Evolutionary conservation across 1,140 invertebrate species (phyloP).

Genomic region (Telenomus remus): DNA sequence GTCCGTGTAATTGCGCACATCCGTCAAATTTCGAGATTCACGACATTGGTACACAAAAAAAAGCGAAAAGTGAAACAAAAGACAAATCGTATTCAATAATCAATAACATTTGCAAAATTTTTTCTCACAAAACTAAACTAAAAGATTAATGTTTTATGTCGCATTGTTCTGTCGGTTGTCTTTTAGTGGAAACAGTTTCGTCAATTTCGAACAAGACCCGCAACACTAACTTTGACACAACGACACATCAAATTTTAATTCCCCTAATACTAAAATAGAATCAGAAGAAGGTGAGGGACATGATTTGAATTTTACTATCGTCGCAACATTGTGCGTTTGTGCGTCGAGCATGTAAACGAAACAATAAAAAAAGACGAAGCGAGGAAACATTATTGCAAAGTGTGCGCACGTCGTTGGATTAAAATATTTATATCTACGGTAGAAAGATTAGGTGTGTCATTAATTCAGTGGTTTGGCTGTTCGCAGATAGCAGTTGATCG

Average conservation of each 20-base stretch:
- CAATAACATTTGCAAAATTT: no score
- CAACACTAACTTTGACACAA: no score
- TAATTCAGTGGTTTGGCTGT: slow-evolving; percentile 39
- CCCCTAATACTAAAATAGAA: neutral
- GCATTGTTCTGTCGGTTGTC: no score
- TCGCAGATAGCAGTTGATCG: slow-evolving; percentile 41
- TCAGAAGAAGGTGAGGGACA: neutral
- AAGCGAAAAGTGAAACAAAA: neutral
- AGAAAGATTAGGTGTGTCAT: slow-evolving; percentile 46
- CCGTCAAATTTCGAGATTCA: slow-evolving; percentile 56
- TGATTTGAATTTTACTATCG: slow-evolving; percentile 11
- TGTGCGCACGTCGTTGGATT: slow-evolving; percentile 47
- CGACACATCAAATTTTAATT: no score
- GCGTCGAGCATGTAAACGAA: slow-evolving; percentile 31
- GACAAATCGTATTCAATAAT: slow-evolving; percentile 18
- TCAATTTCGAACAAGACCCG: no score
- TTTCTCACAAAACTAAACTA: no score
- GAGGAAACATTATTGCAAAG: slow-evolving; percentile 45
- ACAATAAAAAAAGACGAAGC: slow-evolving; percentile 37
- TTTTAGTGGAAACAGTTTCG: no score
- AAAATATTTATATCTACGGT: slow-evolving; percentile 43
- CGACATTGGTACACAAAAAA: slow-evolving; percentile 47
- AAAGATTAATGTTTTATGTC: no score
- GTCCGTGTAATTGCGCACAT: slow-evolving; percentile 59
- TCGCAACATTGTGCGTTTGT: slow-evolving; percentile 21